Percentiles rank a stretch among this genome's conserved stretches.
Evolutionary conservation across 1,140 invertebrate genomes (phyloP).

Genomic region (Nasonia longicornis): DNA sequence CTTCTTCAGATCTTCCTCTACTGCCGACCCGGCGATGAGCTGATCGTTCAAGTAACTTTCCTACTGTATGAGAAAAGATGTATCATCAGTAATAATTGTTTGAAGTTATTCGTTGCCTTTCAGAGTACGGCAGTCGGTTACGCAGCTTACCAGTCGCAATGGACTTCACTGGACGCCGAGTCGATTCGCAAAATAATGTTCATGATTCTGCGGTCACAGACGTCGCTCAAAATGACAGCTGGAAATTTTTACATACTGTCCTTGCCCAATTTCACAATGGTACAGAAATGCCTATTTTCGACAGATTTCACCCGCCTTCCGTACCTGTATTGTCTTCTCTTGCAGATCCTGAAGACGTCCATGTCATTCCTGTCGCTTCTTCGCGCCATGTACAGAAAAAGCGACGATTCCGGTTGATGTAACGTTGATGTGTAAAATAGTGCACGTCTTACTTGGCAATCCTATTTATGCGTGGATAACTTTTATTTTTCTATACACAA

Average conservation of each 20-base stretch:
- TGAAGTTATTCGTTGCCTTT: background rate
- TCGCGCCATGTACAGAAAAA: slow-evolving; percentile 35
- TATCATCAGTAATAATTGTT: background rate
- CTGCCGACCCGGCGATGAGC: slow-evolving; percentile 40
- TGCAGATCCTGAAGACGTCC: slow-evolving; percentile 45
- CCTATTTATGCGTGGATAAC: no score
- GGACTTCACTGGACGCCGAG: background rate
- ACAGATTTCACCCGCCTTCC: background rate
- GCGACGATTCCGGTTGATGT: background rate
- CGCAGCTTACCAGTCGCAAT: slow-evolving; percentile 18
- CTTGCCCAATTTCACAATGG: slow-evolving; percentile 41
- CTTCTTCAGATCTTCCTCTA: slow-evolving; percentile 44
- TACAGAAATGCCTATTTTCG: background rate
- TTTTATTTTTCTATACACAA: no score
- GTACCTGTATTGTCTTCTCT: background rate
- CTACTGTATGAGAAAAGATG: background rate
- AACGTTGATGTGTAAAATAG: background rate
- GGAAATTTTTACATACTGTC: slow-evolving; percentile 41
- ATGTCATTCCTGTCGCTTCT: slow-evolving; percentile 41
- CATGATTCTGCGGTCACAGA: slow-evolving; percentile 38
- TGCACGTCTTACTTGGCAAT: no score
- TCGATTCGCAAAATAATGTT: background rate
- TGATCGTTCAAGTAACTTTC: slow-evolving; percentile 36
- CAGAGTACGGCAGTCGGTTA: slow-evolving; percentile 31
- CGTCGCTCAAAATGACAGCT: slow-evolving; percentile 25